These are phyloP conservation scores for Astur gentilis DNA, from an alignment of 2,113 vertebrate genomes.

Conservation along the genomic window DNA sequence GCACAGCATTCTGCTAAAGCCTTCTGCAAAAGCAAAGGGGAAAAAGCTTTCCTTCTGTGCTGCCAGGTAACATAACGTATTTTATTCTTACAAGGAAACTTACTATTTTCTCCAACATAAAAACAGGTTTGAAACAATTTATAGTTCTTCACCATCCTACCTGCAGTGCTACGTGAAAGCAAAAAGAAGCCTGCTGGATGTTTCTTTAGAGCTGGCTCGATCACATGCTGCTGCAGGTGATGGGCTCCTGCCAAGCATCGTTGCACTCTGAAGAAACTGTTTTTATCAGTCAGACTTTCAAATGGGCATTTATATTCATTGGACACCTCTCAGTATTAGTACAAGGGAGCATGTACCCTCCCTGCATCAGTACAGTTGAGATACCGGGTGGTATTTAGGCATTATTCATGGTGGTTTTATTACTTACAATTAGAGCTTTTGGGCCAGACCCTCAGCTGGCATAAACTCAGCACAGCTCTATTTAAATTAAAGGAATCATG, in stretches of 20 bases:
- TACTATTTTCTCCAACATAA: background rate
- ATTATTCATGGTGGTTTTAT: constrained; percentile 24
- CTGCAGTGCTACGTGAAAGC: constrained; percentile 9
- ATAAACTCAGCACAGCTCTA: background rate
- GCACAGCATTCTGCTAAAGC: background rate
- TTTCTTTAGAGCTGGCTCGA: background rate
- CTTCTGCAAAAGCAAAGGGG: background rate
- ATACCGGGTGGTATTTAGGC: background rate
- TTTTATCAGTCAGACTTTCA: background rate
- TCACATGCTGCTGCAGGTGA: constrained; percentile 28
- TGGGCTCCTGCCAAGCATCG: constrained; percentile 42
- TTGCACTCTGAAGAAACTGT: background rate
- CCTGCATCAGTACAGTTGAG: background rate
- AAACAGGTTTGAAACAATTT: constrained; percentile 3
- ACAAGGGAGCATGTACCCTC: background rate
- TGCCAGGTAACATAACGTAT: background rate
- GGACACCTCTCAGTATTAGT: background rate
- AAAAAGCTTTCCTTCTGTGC: background rate
- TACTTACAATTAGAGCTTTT: constrained; percentile 6
- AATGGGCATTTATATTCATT: constrained; percentile 22
- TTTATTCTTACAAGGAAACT: background rate
- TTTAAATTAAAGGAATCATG: background rate
- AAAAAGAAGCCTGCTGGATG: constrained; percentile 10
- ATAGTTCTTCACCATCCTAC: background rate
- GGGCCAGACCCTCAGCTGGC: constrained; percentile 9